These are phyloP conservation scores for Amphipyra berbera DNA, from an alignment of 2,888 invertebrate genomes.

Conservation along the genomic window DNA sequence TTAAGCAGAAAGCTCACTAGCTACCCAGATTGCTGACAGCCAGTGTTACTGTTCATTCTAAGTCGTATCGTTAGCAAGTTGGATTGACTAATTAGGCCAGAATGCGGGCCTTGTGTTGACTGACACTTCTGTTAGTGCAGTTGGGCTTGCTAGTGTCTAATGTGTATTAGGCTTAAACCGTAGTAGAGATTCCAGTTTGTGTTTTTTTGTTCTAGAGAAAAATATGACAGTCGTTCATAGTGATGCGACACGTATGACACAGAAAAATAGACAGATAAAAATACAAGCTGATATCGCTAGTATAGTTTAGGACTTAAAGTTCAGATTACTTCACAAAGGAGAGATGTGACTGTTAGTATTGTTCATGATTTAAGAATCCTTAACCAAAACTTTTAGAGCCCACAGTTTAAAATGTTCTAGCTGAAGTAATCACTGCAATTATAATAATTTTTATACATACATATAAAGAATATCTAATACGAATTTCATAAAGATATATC, in stretches of 20 bases:
- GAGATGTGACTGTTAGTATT: conserved; percentile 51
- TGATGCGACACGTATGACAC: background rate
- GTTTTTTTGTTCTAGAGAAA: background rate
- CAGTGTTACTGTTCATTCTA: too few relatives aligned
- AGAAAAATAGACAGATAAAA: background rate
- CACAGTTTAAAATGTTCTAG: conserved; percentile 67
- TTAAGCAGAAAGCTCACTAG: conserved; percentile 6
- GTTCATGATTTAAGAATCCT: conserved; percentile 10
- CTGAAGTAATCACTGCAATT: conserved; percentile 71
- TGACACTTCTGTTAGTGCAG: background rate
- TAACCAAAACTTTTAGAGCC: conserved; percentile 63
- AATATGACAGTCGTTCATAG: background rate
- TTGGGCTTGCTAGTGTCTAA: conserved; percentile 20
- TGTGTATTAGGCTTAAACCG: conserved; percentile 6
- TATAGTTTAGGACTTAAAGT: conserved; percentile 12
- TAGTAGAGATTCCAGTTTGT: conserved; percentile 6
- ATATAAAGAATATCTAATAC: conserved; percentile 61
- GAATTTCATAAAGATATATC: conserved; percentile 68
- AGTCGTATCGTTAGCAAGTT: background rate
- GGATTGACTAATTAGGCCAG: background rate
- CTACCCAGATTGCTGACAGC: background rate
- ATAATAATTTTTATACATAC: conserved; percentile 68
- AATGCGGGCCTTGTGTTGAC: background rate
- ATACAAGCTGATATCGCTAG: conserved; percentile 21
- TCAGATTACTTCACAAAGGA: conserved; percentile 51